Conservation (phyloP, 2,113 vertebrate species). For the Podocnemis expansa region DNA sequence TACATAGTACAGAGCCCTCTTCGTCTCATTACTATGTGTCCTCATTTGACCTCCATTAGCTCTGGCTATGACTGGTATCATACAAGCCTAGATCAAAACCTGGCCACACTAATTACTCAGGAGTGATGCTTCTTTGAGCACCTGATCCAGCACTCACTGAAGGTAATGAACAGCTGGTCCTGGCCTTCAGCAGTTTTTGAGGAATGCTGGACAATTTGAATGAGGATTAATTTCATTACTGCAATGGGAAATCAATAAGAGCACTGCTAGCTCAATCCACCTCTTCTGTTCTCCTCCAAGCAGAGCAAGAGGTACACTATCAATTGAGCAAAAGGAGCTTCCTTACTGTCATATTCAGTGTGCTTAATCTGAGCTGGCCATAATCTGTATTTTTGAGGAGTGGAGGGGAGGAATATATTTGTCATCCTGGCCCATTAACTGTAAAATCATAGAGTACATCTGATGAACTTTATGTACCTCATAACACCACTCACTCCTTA, state of each 20-base stretch:
- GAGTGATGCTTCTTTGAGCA: neutral
- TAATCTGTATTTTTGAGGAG: neutral
- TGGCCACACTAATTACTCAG: too few relatives aligned
- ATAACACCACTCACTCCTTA: neutral
- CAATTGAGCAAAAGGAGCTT: neutral
- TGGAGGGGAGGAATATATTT: neutral
- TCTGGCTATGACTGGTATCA: neutral
- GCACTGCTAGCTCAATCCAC: neutral
- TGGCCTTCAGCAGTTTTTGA: neutral
- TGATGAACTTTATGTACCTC: neutral
- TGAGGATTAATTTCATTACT: neutral
- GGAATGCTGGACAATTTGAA: neutral
- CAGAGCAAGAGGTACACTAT: neutral
- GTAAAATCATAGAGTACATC: neutral
- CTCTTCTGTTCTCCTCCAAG: neutral
- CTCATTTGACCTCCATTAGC: neutral
- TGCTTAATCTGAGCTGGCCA: neutral
- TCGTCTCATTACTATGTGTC: neutral
- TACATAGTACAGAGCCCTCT: neutral
- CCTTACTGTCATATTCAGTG: neutral
- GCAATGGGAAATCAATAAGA: neutral
- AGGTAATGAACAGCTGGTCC: neutral
- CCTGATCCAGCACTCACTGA: fast-evolving
- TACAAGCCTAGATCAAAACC: neutral
- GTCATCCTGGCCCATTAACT: neutral